Evolutionary conservation across 2,888 invertebrate genomes (phyloP).

Genomic region (Sepiola atlantica): DNA sequence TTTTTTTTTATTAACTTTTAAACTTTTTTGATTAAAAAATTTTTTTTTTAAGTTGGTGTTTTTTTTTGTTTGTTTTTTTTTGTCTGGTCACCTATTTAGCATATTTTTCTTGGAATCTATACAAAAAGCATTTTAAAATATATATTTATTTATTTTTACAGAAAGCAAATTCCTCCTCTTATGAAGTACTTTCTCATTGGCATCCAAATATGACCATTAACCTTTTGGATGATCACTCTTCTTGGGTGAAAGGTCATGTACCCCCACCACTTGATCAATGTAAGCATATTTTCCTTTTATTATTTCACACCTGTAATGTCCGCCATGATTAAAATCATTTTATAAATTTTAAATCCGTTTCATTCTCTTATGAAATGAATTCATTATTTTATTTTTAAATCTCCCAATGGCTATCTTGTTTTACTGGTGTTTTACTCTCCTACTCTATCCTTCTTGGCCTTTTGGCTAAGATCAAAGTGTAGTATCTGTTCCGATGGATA

Average conservation of each 20-base stretch:
- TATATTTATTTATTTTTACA: slow-evolving; percentile 50
- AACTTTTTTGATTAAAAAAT: too few species aligned
- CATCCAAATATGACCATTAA: slow-evolving; percentile 98
- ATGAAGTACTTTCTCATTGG: slow-evolving; percentile 97
- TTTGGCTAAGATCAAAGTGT: too few species aligned
- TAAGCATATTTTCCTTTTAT: slow-evolving; percentile 67
- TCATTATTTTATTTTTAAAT: too few species aligned
- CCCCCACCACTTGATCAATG: slow-evolving; percentile 94
- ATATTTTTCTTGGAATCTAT: too few species aligned
- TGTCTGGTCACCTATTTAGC: too few species aligned
- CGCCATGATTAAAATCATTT: neutral
- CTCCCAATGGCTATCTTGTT: too few species aligned
- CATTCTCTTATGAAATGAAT: too few species aligned
- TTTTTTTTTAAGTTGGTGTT: neutral
- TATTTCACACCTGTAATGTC: neutral
- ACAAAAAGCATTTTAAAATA: too few species aligned
- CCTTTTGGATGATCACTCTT: slow-evolving; percentile 94
- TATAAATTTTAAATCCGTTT: neutral
- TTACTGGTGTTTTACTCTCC: too few species aligned
- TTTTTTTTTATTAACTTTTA: neutral
- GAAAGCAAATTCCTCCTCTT: slow-evolving; percentile 71
- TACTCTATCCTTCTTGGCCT: too few species aligned
- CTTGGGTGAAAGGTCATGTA: slow-evolving; percentile 92
- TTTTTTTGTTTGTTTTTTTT: neutral
- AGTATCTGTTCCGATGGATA: too few species aligned